These are phyloP conservation scores for Porites divaricata DNA, from an alignment of 92 coral and sea anemone genomes.

Conservation along the genomic window DNA sequence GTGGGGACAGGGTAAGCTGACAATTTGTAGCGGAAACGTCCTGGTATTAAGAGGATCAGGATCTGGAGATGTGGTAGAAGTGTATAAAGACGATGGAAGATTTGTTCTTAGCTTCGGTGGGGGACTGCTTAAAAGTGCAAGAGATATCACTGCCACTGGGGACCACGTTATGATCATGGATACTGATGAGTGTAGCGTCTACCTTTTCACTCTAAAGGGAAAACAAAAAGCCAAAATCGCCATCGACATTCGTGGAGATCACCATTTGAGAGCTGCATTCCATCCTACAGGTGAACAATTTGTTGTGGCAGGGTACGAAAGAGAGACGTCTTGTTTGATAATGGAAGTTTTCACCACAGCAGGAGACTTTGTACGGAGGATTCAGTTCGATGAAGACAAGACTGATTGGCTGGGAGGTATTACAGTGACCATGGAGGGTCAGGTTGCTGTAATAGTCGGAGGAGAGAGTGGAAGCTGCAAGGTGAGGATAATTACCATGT, in stretches of 20 bases:
- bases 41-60: not conserved
- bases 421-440: not conserved
- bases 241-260: too few species aligned
- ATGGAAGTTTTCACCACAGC: not conserved
- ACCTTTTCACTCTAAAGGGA: not conserved
- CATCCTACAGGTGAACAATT: slow-evolving; percentile 14
- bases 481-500: not conserved
- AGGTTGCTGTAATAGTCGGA: not conserved
- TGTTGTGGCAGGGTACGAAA: not conserved
- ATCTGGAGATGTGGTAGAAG: not conserved
- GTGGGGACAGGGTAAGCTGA: not conserved
- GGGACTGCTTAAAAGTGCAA: not conserved
- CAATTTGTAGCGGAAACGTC: not conserved
- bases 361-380: not conserved
- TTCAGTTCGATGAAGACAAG: not conserved
- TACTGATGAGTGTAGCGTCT: not conserved
- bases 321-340: not conserved
- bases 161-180: not conserved
- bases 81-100: not conserved
- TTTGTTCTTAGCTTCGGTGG: not conserved
- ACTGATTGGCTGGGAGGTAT: not conserved
- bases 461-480: not conserved
- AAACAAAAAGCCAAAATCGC: not conserved
- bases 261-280: not conserved
- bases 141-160: not conserved